A percentile compares a stretch with the other conserved stretches of the same genome.
phyloP scores from a whole-genome alignment of 2,888 invertebrate species.

The Drosophila recens region DNA sequence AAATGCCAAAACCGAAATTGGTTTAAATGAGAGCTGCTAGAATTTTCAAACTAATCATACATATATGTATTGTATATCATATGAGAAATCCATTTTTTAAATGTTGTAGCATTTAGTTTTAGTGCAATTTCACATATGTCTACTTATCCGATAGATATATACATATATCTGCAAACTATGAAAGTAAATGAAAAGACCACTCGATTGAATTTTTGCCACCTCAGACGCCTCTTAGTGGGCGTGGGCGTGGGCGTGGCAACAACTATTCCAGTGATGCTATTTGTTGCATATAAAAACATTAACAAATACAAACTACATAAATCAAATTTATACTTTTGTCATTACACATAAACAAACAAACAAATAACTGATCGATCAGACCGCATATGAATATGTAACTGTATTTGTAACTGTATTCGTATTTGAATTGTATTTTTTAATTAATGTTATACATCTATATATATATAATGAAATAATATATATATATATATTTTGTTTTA shows the following conservation, averaged over 20 bases:
- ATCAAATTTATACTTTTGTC: conserved; percentile 74
- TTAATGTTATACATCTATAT: conserved; percentile 42
- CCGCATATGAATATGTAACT: conserved; percentile 11
- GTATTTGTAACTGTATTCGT: conserved; percentile 32
- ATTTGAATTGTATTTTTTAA: conserved; percentile 51
- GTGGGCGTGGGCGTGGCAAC: conserved; percentile 47
- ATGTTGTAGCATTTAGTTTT: conserved; percentile 81
- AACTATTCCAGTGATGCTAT: conserved; percentile 79
- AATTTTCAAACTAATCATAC: conserved; percentile 60
- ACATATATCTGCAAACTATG: conserved; percentile 34
- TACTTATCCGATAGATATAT: conserved; percentile 55
- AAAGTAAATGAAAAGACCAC: conserved; percentile 67
- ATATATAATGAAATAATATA: conserved; percentile 18
- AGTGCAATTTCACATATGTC: conserved; percentile 79
- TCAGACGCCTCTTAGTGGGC: conserved; percentile 4
- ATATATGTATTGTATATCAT: conserved; percentile 19
- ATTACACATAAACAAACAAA: conserved; percentile 23
- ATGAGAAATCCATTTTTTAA: conserved; percentile 72
- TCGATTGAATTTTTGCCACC: conserved; percentile 56
- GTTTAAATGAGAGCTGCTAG: conserved; percentile 71
- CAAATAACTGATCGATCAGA: conserved; percentile 19
- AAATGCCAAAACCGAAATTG: conserved; percentile 67
- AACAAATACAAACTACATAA: conserved; percentile 67
- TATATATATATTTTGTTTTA: conserved; percentile 37
- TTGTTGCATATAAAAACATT: conserved; percentile 76